These are phyloP conservation scores for Polyommatus iphigenia DNA, from an alignment of 2,888 invertebrate genomes.

Conservation along the genomic window DNA sequence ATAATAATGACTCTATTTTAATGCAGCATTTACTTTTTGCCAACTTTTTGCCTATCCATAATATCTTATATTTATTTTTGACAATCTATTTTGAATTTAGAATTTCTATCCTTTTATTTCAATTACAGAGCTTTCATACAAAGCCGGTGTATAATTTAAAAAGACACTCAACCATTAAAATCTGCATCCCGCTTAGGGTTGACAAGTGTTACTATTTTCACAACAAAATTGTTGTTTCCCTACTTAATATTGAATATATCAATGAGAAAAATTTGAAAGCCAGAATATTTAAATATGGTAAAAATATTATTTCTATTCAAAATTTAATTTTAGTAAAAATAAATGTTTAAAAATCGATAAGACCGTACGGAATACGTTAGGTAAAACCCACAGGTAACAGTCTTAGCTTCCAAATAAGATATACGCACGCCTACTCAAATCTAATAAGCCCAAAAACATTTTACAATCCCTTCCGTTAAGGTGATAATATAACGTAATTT, in stretches of 20 bases:
- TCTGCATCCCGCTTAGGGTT: not conserved
- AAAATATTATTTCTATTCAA: too few relatives aligned
- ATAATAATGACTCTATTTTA: too few relatives aligned
- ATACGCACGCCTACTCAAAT: not conserved
- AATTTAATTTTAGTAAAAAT: too few relatives aligned
- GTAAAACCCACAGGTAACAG: not conserved
- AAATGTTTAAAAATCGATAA: not conserved
- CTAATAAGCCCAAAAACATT: constrained; percentile 3
- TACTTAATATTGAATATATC: not conserved
- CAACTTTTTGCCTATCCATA: too few relatives aligned
- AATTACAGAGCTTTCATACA: constrained; percentile 1
- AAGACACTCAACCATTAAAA: constrained; percentile 3
- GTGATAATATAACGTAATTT: not conserved
- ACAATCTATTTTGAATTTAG: too few relatives aligned
- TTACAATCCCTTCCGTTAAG: constrained; percentile 11
- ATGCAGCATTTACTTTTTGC: too few relatives aligned
- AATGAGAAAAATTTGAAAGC: not conserved
- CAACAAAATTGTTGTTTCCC: not conserved
- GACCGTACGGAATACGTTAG: not conserved
- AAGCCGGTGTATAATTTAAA: constrained; percentile 7
- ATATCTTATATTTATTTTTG: too few relatives aligned
- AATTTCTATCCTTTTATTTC: not conserved
- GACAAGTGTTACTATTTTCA: not conserved
- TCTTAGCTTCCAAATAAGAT: not conserved
- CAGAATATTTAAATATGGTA: not conserved